Conservation (phyloP, 2,888 invertebrate species). For the Tortrix viridana region DNA sequence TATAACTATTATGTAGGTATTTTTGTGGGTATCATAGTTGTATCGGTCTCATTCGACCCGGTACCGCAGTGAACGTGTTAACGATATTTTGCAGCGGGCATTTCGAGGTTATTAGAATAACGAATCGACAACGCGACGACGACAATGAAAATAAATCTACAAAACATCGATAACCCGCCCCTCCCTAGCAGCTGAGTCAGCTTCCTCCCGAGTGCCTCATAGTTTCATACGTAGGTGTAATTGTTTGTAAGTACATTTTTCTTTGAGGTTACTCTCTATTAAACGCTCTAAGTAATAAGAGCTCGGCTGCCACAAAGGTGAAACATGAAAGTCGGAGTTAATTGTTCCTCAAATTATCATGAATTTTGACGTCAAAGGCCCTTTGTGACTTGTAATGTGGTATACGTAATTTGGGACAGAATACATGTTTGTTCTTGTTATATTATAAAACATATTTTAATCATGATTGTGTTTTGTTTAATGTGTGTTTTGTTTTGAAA, state of each 20-base stretch:
- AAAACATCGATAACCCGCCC: constrained; percentile 45
- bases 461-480: not conserved
- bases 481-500: not conserved
- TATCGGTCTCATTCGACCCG: too few relatives aligned
- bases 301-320: constrained; percentile 78
- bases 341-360: constrained; percentile 82
- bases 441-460: not conserved
- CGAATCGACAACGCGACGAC: too few relatives aligned
- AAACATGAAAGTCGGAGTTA: constrained; percentile 72
- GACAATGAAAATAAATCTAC: not conserved
- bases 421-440: constrained; percentile 7
- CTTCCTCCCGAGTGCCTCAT: constrained; percentile 73
- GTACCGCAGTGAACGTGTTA: too few relatives aligned
- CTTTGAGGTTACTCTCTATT: constrained; percentile 84
- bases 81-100: too few relatives aligned
- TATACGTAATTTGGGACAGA: constrained; percentile 21
- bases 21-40: too few relatives aligned
- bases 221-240: constrained; percentile 81
- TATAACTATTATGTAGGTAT: too few relatives aligned
- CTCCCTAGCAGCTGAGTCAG: constrained; percentile 72
- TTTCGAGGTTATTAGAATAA: too few relatives aligned
- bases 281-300: constrained; percentile 79
- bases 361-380: constrained; percentile 74
- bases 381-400: constrained; percentile 18
- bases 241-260: constrained; percentile 83